phyloP scores from a whole-genome alignment of 1,140 invertebrate species.

The Panulirus ornatus region DNA sequence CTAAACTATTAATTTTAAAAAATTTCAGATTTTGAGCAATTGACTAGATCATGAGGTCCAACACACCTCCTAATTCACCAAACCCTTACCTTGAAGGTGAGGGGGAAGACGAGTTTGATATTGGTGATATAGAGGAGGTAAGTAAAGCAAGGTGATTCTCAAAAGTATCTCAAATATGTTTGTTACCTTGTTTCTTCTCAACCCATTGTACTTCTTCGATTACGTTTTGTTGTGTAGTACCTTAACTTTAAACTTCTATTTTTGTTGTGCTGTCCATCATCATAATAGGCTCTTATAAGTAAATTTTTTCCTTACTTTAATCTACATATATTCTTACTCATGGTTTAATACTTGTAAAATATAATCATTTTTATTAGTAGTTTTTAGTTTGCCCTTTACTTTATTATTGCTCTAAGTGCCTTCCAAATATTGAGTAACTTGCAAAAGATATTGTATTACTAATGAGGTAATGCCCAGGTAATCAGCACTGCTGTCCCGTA shows the following conservation, averaged over 20 bases:
- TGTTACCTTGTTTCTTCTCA: not conserved
- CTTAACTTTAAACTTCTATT: not conserved
- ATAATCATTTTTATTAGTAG: no score
- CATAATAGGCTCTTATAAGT: not conserved
- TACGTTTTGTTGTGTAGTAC: not conserved
- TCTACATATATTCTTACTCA: not conserved
- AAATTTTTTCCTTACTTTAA: not conserved
- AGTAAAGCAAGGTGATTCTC: not conserved
- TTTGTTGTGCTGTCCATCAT: not conserved
- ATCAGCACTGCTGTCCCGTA: no score
- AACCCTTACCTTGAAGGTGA: not conserved
- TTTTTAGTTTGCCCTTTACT: no score
- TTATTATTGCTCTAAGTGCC: no score
- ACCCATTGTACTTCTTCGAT: not conserved
- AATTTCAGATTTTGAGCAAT: not conserved
- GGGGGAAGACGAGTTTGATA: conserved; percentile 23
- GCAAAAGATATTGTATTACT: no score
- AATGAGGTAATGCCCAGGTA: no score
- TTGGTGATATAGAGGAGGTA: conserved; percentile 54
- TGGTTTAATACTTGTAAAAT: not conserved
- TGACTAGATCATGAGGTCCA: conserved; percentile 16
- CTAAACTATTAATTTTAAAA: no score
- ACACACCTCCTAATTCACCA: conserved; percentile 43
- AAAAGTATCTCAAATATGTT: not conserved
- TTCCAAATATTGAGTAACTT: no score